Conservation (phyloP, 2,113 vertebrate species). For the Gambusia holbrooki region DNA sequence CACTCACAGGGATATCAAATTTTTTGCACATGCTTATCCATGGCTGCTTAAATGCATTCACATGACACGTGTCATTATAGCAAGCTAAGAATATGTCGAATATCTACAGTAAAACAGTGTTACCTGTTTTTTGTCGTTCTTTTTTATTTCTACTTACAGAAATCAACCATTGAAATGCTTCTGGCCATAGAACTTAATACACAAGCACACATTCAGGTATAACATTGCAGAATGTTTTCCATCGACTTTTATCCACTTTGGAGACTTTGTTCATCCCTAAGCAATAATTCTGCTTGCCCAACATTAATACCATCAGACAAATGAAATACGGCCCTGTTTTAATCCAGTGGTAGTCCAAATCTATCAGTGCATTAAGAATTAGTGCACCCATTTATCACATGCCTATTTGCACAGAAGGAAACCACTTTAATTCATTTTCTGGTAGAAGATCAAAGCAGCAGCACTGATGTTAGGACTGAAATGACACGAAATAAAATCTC, state of each 20-base stretch:
- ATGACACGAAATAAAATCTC: too few species aligned
- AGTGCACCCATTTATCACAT: too few species aligned
- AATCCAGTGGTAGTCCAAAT: too few species aligned
- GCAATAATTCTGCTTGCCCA: not conserved
- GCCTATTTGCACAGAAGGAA: too few species aligned
- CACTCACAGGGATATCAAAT: conserved; percentile 28
- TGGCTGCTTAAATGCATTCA: conserved; percentile 23
- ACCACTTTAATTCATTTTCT: too few species aligned
- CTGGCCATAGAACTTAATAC: conserved; percentile 39
- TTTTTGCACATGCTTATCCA: conserved; percentile 24
- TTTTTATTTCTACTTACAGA: conserved; percentile 52
- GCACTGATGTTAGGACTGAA: too few species aligned
- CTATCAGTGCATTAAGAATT: too few species aligned
- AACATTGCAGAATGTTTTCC: not conserved
- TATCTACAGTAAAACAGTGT: conserved; percentile 7
- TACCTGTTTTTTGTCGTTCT: conserved; percentile 37
- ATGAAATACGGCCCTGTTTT: too few species aligned
- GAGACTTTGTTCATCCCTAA: conserved; percentile 1
- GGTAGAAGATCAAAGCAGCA: too few species aligned
- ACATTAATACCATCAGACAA: not conserved
- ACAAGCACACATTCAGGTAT: not conserved
- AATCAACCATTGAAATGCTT: conserved; percentile 57
- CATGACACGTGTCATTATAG: conserved; percentile 16
- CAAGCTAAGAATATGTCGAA: conserved; percentile 30
- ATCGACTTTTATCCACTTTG: conserved; percentile 7